Conservation (phyloP, 2,797 vertebrate species). For the Acanthopagrus latus region DNA sequence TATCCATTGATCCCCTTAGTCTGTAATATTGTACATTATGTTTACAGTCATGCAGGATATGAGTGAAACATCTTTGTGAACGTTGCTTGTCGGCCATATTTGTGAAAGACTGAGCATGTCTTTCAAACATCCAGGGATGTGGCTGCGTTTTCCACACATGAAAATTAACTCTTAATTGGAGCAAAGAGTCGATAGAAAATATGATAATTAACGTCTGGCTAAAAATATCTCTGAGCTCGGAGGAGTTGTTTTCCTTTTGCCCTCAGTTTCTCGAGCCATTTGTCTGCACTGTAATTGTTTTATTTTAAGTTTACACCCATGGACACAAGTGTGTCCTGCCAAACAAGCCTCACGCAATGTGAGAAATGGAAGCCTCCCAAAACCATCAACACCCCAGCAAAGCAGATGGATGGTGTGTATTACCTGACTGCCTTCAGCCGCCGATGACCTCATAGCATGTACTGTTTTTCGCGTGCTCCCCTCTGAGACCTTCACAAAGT, state of each 20-base stretch:
- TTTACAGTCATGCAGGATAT: neutral
- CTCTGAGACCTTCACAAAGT: slow-evolving; percentile 8
- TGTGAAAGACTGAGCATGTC: neutral
- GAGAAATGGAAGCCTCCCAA: slow-evolving; percentile 60
- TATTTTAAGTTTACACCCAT: slow-evolving; percentile 18
- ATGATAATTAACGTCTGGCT: slow-evolving; percentile 41
- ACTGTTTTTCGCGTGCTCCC: neutral
- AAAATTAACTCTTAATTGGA: slow-evolving; percentile 12
- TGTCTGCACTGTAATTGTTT: slow-evolving; percentile 31
- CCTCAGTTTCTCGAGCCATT: slow-evolving; percentile 7
- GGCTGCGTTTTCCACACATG: neutral
- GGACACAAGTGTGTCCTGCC: slow-evolving; percentile 14
- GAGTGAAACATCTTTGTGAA: neutral
- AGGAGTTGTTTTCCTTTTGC: neutral
- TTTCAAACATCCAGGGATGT: slow-evolving; percentile 2
- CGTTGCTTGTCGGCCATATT: neutral
- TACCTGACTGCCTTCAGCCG: slow-evolving; percentile 27
- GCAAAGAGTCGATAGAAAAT: slow-evolving; percentile 25
- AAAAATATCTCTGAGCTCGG: slow-evolving; percentile 41
- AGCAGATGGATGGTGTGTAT: slow-evolving; percentile 45
- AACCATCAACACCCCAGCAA: slow-evolving; percentile 44
- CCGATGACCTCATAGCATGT: neutral
- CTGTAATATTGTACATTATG: neutral
- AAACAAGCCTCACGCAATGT: slow-evolving; percentile 56
- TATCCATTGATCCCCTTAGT: neutral